phyloP scores from a whole-genome alignment of 2,113 vertebrate genomes.

The Eptesicus fuscus region DNA sequence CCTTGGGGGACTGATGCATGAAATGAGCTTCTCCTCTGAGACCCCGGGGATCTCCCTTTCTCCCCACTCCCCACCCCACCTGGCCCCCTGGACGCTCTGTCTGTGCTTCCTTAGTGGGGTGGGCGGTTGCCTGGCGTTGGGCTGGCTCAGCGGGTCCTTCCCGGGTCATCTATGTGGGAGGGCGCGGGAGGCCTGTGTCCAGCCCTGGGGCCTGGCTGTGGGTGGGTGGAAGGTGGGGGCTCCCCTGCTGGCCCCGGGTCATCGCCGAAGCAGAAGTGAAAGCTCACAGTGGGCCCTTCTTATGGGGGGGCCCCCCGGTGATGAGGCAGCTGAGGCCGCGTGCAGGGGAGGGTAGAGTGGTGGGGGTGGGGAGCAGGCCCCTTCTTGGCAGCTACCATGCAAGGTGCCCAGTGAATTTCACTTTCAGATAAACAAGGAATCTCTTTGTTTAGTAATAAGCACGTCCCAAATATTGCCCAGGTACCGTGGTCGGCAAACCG shows the following conservation, averaged over 20 bases:
- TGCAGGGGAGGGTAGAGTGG: background rate
- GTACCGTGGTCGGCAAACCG: too few relatives aligned
- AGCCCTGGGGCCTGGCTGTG: background rate
- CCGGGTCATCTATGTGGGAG: background rate
- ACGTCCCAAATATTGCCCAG: background rate
- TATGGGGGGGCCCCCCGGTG: background rate
- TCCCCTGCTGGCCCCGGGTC: background rate
- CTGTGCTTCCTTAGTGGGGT: background rate
- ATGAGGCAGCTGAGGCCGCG: background rate
- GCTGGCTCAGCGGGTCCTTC: background rate
- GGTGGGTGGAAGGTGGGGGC: background rate
- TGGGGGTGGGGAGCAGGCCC: background rate
- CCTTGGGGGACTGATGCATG: background rate
- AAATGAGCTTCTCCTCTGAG: background rate
- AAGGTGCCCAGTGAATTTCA: background rate
- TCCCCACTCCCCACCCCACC: background rate
- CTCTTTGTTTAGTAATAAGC: background rate
- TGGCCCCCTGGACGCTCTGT: rapidly evolving
- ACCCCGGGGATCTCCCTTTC: background rate
- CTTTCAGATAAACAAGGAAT: background rate
- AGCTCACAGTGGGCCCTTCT: background rate
- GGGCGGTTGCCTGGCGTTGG: background rate
- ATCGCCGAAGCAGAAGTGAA: constrained; percentile 61
- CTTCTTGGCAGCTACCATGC: background rate
- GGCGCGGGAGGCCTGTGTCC: too few relatives aligned